Base-by-base conservation (phyloP, 2,797 vertebrate genomes). In the Urosaurus nigricauda region DNA sequence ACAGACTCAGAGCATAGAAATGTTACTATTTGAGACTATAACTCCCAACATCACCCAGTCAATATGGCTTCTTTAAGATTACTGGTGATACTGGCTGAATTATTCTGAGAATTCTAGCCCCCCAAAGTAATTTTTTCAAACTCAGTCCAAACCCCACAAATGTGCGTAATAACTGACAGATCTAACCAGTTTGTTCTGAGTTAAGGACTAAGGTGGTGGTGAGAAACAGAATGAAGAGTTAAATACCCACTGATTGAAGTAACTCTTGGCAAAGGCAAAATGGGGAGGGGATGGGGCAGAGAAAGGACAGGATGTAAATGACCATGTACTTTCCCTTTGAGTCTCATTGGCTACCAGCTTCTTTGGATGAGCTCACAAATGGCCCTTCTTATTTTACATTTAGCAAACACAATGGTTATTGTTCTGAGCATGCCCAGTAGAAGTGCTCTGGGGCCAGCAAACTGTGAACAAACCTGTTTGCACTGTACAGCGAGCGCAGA, bases 401-500 rank as follows among this genome's bases (percentile, higher is more conserved):
- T 93, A 94, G 92, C 94, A 95, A 95, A 94, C 80, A 96, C 96
- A 96, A 96, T 96, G 92, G 96, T 94, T 83, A 95, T 95, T 93
- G 92, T 95, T 96, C 91, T 94, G 96, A 94, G 96, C 96, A 97
- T 97, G 96, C 96, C 95, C 96, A 96, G 96, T 96, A 93, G 94
- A 95, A 95, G 88, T 93, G 91, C 94, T 95, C 91, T 92, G 91
- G 81, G 94, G 93, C 95, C 95, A 92, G 96, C 94, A 96, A 96
- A 96, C 96, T 96, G 95, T 96, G 96, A 96, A 96, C 96, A 97
- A 97, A 97, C 96, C 96, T 97, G 96, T 97, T 97, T 96, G 96
- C 94, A 94, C 95, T 88, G 95, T 95, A 93, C 94, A 93, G 94
- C 81, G 89, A 94, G 95, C 92, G 89, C 94, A 96, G 95, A 97